Conservation (phyloP, 2,888 invertebrate species). For the Archips xylosteana region DNA sequence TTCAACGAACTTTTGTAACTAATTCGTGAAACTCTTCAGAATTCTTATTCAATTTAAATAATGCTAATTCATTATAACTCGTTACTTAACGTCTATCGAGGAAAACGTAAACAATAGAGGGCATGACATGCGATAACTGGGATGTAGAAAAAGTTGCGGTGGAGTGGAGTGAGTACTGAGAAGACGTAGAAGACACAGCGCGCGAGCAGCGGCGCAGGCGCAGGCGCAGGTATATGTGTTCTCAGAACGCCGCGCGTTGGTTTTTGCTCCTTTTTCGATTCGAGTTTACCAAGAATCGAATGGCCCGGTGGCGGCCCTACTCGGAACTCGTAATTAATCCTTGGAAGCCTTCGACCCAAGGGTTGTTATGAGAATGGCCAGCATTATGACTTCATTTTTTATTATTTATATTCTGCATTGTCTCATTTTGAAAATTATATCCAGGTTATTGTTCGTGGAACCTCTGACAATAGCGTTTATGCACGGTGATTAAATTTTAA, state of each 20-base stretch:
- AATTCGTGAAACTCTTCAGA: constrained; percentile 12
- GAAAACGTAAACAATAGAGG: constrained; percentile 31
- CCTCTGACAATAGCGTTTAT: constrained; percentile 51
- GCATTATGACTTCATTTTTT: constrained; percentile 70
- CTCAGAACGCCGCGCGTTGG: constrained; percentile 76
- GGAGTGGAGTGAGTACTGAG: constrained; percentile 9
- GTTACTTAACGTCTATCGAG: constrained; percentile 11
- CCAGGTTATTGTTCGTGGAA: constrained; percentile 74
- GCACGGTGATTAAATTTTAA: constrained; percentile 63
- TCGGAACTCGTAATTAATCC: constrained; percentile 85
- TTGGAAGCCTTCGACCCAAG: constrained; percentile 82
- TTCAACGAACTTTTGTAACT: constrained; percentile 20
- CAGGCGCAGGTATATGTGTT: constrained; percentile 80
- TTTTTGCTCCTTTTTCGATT: constrained; percentile 85
- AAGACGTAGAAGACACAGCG: constrained; percentile 59
- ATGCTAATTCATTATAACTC: constrained; percentile 12
- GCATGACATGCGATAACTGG: constrained; percentile 23
- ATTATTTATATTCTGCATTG: constrained; percentile 72
- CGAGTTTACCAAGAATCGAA: constrained; percentile 82
- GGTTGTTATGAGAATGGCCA: constrained; percentile 82
- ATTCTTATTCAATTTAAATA: constrained; percentile 2
- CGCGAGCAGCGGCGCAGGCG: constrained; percentile 52
- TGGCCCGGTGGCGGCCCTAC: constrained; percentile 83
- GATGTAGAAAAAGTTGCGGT: constrained; percentile 20
- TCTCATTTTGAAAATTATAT: constrained; percentile 74